Conservation (phyloP, 2,113 vertebrate genomes). For the Anhinga anhinga region DNA sequence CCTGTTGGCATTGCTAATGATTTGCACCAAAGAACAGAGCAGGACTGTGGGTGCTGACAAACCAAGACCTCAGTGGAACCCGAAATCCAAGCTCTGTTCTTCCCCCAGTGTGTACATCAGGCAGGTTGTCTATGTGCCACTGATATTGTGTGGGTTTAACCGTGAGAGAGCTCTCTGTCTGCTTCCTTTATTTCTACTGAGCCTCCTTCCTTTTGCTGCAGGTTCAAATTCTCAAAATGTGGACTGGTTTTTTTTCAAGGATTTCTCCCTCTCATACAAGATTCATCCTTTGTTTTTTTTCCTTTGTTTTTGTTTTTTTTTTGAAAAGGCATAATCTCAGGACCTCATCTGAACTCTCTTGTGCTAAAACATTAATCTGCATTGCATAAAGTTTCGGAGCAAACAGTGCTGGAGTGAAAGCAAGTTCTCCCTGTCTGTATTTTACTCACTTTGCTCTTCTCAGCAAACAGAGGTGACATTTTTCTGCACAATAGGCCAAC, state of each 20-base stretch:
- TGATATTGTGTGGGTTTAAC: neutral
- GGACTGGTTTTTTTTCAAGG: neutral
- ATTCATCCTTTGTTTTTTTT: neutral
- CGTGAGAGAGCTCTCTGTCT: neutral
- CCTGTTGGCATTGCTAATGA: neutral
- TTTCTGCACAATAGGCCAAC: conserved; percentile 34
- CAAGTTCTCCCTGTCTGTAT: neutral
- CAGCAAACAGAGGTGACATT: conserved; percentile 62
- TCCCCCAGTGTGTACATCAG: neutral
- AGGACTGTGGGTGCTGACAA: neutral
- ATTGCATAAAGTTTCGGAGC: neutral
- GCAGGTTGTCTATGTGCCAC: neutral
- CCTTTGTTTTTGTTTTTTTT: neutral
- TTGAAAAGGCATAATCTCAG: conserved; percentile 12
- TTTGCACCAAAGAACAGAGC: neutral
- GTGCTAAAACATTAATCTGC: conserved; percentile 38
- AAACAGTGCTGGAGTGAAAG: conserved; percentile 42
- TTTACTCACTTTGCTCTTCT: neutral
- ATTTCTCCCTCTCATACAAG: neutral
- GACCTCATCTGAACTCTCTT: conserved; percentile 29
- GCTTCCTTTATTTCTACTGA: neutral
- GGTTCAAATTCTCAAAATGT: neutral
- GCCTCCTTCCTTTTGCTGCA: neutral
- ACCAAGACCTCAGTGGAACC: neutral
- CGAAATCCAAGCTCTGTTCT: neutral